A percentile compares a stretch with the other conserved stretches of the same genome.
Evolutionary conservation across 1,140 invertebrate genomes (phyloP).

Genomic region (Atta cephalotes): DNA sequence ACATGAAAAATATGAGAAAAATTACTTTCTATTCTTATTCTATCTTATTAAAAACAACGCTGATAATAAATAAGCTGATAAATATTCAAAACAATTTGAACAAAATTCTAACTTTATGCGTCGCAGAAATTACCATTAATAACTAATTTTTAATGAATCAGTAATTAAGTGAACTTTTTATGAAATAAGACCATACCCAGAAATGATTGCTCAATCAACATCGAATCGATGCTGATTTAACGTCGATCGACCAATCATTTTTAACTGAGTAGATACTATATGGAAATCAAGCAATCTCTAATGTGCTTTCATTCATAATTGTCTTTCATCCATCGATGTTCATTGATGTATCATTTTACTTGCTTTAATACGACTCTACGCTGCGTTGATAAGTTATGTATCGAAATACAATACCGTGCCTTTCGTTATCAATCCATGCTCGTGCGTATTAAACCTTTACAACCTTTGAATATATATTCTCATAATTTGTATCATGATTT

Average conservation of each 20-base stretch:
- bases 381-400: constrained; percentile 38
- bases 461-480: constrained; percentile 37
- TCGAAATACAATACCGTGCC: constrained; percentile 62
- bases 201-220: too few species aligned
- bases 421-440: constrained; percentile 59
- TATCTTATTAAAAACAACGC: background rate
- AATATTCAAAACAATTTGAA: background rate
- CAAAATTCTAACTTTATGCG: background rate
- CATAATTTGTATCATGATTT: constrained; percentile 26
- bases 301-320: constrained; percentile 68
- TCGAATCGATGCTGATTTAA: too few species aligned
- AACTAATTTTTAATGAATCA: constrained; percentile 4
- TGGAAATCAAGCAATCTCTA: background rate
- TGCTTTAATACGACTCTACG: constrained; percentile 9
- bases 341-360: constrained; percentile 71
- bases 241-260: too few species aligned
- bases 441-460: background rate
- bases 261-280: too few species aligned
- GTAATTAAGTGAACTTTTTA: background rate
- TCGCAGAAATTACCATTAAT: background rate
- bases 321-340: constrained; percentile 46
- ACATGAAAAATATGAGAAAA: background rate
- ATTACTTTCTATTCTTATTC: background rate
- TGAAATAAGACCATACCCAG: background rate
- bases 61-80: background rate